Evolutionary conservation across 2,797 vertebrate genomes (phyloP).

Genomic region (Lepilemur septentrionalis): DNA sequence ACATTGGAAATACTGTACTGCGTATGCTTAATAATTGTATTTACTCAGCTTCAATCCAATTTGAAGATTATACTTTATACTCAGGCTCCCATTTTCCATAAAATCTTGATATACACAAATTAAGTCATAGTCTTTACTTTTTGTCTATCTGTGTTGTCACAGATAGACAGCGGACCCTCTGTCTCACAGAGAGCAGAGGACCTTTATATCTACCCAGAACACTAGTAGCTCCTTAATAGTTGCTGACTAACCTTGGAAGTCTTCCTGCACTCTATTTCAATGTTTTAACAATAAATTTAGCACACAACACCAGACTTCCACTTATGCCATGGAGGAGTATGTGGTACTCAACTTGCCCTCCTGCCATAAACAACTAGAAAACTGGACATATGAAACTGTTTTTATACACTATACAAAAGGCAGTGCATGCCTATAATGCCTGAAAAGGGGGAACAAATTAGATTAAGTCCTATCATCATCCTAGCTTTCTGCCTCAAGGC

Average conservation of each 20-base stretch:
- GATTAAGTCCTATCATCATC: background rate
- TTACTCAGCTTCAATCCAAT: background rate
- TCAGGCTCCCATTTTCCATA: background rate
- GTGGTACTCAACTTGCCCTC: background rate
- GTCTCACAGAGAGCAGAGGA: background rate
- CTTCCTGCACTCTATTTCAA: background rate
- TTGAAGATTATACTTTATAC: background rate
- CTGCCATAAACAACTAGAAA: background rate
- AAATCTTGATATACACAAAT: background rate
- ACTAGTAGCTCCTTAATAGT: background rate
- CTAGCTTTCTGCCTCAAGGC: background rate
- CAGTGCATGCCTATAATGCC: background rate
- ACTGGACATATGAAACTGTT: background rate
- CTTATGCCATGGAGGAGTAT: background rate
- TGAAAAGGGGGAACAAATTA: background rate
- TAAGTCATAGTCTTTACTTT: background rate
- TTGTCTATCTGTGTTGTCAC: too few species aligned
- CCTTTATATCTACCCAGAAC: background rate
- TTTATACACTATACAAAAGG: background rate
- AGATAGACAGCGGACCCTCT: too few species aligned
- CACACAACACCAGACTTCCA: background rate
- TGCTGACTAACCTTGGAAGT: background rate
- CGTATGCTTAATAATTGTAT: background rate
- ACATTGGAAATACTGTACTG: background rate
- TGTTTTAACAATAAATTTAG: constrained; percentile 6